Evolutionary conservation across 2,888 invertebrate genomes (phyloP), one percentile per base, ranked within the genome.

Genomic region (Cosmorhoe ocellata): DNA sequence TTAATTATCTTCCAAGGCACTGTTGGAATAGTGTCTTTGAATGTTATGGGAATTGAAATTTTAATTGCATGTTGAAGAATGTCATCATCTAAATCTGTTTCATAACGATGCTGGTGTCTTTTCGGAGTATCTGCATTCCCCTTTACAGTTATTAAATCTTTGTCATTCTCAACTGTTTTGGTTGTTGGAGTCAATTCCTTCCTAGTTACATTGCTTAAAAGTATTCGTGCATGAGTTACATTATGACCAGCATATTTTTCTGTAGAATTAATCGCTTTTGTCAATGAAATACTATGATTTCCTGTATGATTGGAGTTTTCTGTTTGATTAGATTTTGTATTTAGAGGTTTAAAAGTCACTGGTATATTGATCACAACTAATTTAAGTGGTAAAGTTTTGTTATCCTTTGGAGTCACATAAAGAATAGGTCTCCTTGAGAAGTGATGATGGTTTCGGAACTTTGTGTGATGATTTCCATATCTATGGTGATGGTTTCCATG

Each of bases 21-120:
- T 6, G 43, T 44, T 37, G 53, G 48, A 14, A 37, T 36, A 4
- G 18, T 26, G 6, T 48, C 47, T 36, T 43, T 48, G 8, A 52
- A 52, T 27, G 43, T 40, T 2, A 52, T 47, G 11, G 52, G 52
- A 7, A 52, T 44, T 10, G 47, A 28, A 13, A 52, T 48, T 11
- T 37, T 53, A 31, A 53, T 41, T 4, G 40, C 30, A 11, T 48
- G 44, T 1, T 24, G 22, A 9, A 53, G 14, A n/a, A 53, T 8
- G 27, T 49, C 6, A 28, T 53, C 48, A 33, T 50, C 44, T 9
- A 36, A 11, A 1, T 48, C 48, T 32, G 13, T 28, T 27, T 36
- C 32, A 7, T 26, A 11, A 9, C 14, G 11, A 22, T 34, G 36
- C 10, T 44, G 22, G 10, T 43, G 46, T 11, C 30, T 38, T 11